Base-by-base conservation (phyloP, 2,797 vertebrate genomes). In the Picus viridis region DNA sequence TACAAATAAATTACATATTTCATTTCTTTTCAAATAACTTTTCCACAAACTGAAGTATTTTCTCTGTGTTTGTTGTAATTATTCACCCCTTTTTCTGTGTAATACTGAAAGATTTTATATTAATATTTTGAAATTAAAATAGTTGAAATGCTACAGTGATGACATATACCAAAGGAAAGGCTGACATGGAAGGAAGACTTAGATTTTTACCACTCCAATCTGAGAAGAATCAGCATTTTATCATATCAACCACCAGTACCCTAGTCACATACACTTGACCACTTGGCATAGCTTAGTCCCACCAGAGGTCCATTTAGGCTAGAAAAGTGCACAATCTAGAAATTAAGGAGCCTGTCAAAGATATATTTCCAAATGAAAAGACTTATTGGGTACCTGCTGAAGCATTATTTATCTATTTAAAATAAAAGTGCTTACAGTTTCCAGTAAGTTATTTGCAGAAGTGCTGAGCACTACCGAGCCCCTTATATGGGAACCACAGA, bases 351-450 rank as follows among this genome's bases (percentile, higher is more conserved):
- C 34, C 61, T 22, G 5, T 71, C 51, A 74, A 86, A 91, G 18
- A 20, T 83, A 72, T 45, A 6, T 62, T 92, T 86, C 49, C 54
- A 82, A 94, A 88, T 51, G 27, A 89, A 71, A 73, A 62, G 34
- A 19, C 72, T 86, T 94, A 87, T 81, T 7, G 7, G 22, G 51
- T 88, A 56, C 23, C n/a, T 88, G 86, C 88, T 88, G 65, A 90
- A 92, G 91, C 81, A 88, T 93, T 94, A 92, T 94, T 92, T 88
- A 89, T 89, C 85, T 72, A 56, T 27, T 65, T 83, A 85, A 95
- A 93, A 82, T 67, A 86, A 88, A 93, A 88, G 69, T 5, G 6
- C 20, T 80, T 76, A 34, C 18, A 20, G 49, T 84, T 93, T 91
- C 72, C 57, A 80, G 20, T 49, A 70, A 9, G 5, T 53, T 91